Conservation (phyloP, 2,797 vertebrate genomes). For the Esox masquinongy region DNA sequence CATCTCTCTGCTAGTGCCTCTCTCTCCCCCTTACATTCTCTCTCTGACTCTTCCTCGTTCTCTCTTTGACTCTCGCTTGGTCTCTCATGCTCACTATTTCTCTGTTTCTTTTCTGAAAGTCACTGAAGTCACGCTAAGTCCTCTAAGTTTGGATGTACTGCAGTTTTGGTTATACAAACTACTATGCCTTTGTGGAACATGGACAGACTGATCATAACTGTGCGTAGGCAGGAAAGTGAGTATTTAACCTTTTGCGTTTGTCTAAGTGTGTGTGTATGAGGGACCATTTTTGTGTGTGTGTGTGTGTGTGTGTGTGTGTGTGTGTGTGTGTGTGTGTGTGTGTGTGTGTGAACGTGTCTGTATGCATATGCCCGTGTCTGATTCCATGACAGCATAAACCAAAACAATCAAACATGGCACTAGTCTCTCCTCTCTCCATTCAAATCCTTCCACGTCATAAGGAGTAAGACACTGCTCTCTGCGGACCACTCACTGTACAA, state of each 20-base stretch:
- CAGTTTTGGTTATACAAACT: too few relatives aligned
- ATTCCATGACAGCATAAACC: too few relatives aligned
- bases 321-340: neutral
- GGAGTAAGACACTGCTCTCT: too few relatives aligned
- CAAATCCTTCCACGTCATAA: too few relatives aligned
- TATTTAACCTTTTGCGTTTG: neutral
- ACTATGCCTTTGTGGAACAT: too few relatives aligned
- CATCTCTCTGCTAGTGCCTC: neutral
- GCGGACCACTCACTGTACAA: too few relatives aligned
- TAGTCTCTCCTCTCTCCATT: too few relatives aligned
- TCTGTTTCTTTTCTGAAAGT: conserved; percentile 3
- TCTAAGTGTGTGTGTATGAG: conserved; percentile 1
- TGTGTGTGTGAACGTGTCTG: neutral
- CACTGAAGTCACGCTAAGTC: too few relatives aligned
- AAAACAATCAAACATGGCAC: too few relatives aligned
- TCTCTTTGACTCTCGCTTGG: neutral
- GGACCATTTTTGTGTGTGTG: neutral
- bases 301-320: neutral
- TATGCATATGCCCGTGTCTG: too few relatives aligned
- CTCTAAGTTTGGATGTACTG: too few relatives aligned
- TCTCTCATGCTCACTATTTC: neutral
- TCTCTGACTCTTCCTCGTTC: neutral
- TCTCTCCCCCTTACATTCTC: neutral
- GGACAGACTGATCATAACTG: neutral
- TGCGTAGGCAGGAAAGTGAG: neutral